These are phyloP conservation scores for Etheostoma nigrum DNA, from an alignment of 2,797 vertebrate genomes.

Conservation along the genomic window DNA sequence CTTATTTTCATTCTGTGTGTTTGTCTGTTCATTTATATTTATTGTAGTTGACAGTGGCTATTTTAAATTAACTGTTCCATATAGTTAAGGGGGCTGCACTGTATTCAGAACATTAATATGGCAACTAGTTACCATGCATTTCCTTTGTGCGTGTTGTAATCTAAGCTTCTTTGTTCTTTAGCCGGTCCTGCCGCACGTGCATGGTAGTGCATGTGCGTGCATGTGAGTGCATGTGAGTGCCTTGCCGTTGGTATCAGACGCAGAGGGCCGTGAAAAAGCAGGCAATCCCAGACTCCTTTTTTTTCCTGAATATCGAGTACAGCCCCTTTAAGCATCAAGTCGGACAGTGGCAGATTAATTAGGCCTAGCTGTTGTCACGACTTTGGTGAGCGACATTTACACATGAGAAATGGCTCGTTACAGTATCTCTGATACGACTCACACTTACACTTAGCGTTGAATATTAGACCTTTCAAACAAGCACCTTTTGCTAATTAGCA, in stretches of 20 bases:
- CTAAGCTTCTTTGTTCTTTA: no score
- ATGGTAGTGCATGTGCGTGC: no score
- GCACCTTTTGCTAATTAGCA: conserved; percentile 4
- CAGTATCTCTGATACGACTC: not conserved
- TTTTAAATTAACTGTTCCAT: not conserved
- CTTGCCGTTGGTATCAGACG: no score
- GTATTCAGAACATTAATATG: no score
- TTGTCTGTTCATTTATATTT: not conserved
- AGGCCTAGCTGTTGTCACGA: not conserved
- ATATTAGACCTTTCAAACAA: conserved; percentile 8
- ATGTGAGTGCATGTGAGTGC: no score
- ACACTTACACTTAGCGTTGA: not conserved
- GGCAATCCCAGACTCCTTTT: no score
- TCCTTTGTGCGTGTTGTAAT: no score
- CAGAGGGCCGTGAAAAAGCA: no score
- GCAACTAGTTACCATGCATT: no score
- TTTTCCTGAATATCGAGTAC: no score
- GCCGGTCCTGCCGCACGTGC: no score
- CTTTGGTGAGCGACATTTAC: not conserved
- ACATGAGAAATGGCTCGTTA: conserved; percentile 17
- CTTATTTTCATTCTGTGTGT: conserved; percentile 25
- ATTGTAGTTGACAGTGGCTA: not conserved
- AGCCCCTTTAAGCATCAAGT: not conserved
- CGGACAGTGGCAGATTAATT: not conserved
- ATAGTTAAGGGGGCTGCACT: no score